Evolutionary conservation across 2,113 vertebrate species (phyloP).

Genomic region (Mobula hypostoma): DNA sequence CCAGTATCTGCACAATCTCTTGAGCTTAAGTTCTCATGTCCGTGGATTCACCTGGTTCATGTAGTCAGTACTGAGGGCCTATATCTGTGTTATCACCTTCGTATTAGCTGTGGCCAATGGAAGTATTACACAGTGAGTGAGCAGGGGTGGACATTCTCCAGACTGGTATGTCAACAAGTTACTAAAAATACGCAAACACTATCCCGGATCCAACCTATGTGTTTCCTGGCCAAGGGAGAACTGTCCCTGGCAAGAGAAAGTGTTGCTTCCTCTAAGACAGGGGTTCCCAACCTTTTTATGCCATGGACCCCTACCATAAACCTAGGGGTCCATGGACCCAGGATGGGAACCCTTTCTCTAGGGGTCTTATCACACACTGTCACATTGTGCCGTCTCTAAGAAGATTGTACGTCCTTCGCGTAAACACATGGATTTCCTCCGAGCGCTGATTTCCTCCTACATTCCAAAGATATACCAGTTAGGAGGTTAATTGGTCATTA

Average conservation of each 20-base stretch:
- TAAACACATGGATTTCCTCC: too few species aligned
- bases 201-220: not conserved
- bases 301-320: too few species aligned
- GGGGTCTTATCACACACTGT: not conserved
- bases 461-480: too few species aligned
- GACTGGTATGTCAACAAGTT: not conserved
- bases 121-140: not conserved
- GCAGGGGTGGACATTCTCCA: not conserved
- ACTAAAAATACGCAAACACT: not conserved
- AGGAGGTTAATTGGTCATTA: too few species aligned
- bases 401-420: too few species aligned
- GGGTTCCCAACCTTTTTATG: not conserved
- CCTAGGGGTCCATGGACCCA: too few species aligned
- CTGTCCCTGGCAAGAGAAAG: not conserved
- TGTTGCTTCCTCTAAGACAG: not conserved
- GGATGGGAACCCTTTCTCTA: too few species aligned
- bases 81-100: not conserved
- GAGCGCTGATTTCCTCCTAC: too few species aligned
- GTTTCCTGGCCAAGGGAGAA: not conserved
- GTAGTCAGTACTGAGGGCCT: not conserved
- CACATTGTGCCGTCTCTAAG: not conserved
- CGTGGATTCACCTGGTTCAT: not conserved
- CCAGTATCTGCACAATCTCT: too few species aligned
- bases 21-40: too few species aligned
- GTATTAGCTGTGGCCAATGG: not conserved